These are phyloP conservation scores for Enteromius afrohamiltoni DNA, from an alignment of 2,797 vertebrate genomes.

Conservation along the genomic window DNA sequence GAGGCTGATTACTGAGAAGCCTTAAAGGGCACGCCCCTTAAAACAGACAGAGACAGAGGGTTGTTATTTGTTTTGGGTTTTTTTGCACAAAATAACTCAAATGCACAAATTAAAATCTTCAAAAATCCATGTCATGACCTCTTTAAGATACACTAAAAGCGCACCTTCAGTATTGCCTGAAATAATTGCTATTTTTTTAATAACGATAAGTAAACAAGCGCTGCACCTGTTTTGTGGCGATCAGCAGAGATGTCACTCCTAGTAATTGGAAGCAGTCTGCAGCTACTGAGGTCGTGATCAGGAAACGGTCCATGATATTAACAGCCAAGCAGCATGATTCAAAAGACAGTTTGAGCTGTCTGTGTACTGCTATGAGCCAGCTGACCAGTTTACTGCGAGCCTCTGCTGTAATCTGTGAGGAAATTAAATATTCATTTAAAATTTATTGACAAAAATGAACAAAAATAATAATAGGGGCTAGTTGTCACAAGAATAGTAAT, in stretches of 20 bases:
- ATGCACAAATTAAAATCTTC: not conserved
- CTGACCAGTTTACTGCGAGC: slow-evolving; percentile 89
- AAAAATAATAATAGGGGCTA: not conserved
- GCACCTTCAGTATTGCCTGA: not conserved
- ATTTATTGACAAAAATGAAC: not conserved
- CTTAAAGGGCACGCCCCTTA: not conserved
- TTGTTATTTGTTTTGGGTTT: not conserved
- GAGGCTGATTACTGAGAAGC: not conserved
- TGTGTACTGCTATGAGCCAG: slow-evolving; percentile 91
- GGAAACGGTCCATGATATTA: slow-evolving; percentile 92
- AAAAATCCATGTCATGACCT: not conserved
- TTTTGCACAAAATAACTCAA: not conserved
- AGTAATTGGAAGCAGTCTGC: slow-evolving; percentile 94
- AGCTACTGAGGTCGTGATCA: slow-evolving; percentile 87
- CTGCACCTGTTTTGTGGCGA: slow-evolving; percentile 86
- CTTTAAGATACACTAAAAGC: not conserved
- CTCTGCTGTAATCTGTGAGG: slow-evolving; percentile 84
- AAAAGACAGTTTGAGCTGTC: slow-evolving; percentile 86
- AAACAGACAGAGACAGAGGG: not conserved
- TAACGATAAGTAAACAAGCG: not conserved
- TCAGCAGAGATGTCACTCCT: slow-evolving; percentile 87
- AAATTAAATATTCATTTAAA: not conserved
- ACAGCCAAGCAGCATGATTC: slow-evolving; percentile 90
- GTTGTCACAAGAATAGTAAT: not conserved
- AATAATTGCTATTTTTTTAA: not conserved